phyloP scores from a whole-genome alignment of 1,140 invertebrate genomes.

The Himalopsyche phryganea region DNA sequence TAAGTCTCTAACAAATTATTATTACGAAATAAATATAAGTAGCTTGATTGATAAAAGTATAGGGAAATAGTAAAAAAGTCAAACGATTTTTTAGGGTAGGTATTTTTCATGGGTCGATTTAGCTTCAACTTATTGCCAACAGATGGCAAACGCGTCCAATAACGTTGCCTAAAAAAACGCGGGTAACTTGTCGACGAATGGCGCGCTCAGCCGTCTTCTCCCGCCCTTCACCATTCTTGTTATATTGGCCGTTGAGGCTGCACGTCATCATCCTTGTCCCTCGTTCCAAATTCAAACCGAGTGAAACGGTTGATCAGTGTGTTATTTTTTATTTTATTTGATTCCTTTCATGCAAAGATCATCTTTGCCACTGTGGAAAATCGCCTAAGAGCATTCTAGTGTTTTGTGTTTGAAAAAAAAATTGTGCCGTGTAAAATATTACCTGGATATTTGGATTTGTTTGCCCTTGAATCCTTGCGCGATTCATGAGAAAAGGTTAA shows the following conservation, averaged over 20 bases:
- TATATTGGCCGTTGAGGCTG: slow-evolving; percentile 6
- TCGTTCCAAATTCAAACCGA: slow-evolving; percentile 13
- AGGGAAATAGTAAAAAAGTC: too few relatives aligned
- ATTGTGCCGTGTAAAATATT: slow-evolving; percentile 16
- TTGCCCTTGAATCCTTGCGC: slow-evolving; percentile 9
- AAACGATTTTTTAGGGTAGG: too few relatives aligned
- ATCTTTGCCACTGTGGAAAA: too few relatives aligned
- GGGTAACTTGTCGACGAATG: too few relatives aligned
- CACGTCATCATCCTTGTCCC: not conserved
- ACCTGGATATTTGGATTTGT: slow-evolving; percentile 24
- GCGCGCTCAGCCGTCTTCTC: not conserved
- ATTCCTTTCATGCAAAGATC: too few relatives aligned
- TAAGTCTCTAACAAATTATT: too few relatives aligned
- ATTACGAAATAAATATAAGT: too few relatives aligned
- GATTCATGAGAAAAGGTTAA: slow-evolving; percentile 5
- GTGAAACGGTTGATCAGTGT: slow-evolving; percentile 18
- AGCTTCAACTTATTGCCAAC: too few relatives aligned
- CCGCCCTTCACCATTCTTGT: slow-evolving; percentile 14
- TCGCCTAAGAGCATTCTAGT: not conserved
- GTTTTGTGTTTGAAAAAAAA: slow-evolving; percentile 6
- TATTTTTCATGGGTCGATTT: too few relatives aligned
- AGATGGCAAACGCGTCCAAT: too few relatives aligned
- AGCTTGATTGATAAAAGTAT: too few relatives aligned
- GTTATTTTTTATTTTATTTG: slow-evolving; percentile 17
- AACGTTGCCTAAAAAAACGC: too few relatives aligned